Base-by-base conservation (phyloP, 2,797 vertebrate genomes). In the Chiroxiphia lanceolata region DNA sequence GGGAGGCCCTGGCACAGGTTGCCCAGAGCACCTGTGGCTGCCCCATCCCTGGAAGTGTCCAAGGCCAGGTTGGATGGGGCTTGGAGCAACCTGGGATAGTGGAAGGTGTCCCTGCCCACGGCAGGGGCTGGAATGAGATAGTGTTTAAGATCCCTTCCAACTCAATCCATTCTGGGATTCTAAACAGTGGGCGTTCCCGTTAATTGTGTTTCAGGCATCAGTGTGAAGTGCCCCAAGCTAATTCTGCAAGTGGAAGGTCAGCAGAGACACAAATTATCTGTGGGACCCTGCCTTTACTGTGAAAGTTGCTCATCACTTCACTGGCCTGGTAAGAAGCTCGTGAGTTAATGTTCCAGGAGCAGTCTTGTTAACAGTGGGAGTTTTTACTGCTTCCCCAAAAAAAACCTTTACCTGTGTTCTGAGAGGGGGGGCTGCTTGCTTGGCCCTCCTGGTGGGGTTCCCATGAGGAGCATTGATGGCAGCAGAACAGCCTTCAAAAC, bases 11-110 rank as follows among this genome's bases (percentile, higher is more conserved):
- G 54, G 68, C 76, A n/a, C 68, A 65, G 36, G n/a, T 7, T 60
- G n/a, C 17, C 17, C 61, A 75, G 27, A 51, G 68, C 0, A 88
- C 34, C 47, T 60, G 40, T 11, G 40, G 17, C 70, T 56, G 48
- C 11, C 22, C 34, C 63, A 36, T 36, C 63, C 47, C 42, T 56
- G 63, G 31, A 0, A 76, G 48, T 82, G 70, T 0, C 23, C 77
- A 53, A 42, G 53, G 45, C 26, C 78, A 42, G 47, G 47, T 0
- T 53, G 69, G 40, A 10, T 0, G 0, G 14, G 8, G 9, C n/a
- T 61, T 5, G n/a, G 18, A 54, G 40, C 14, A 34, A 0, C 26
- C 31, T 68, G 78, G 40, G 21, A 15, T 0, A 19, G 69, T 26
- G 40, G 34, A 1, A 61, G 47, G 4, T 54, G 61, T 42, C 18